Base-by-base conservation (phyloP, 2,797 vertebrate genomes). In the Jordanella pulchra region DNA sequence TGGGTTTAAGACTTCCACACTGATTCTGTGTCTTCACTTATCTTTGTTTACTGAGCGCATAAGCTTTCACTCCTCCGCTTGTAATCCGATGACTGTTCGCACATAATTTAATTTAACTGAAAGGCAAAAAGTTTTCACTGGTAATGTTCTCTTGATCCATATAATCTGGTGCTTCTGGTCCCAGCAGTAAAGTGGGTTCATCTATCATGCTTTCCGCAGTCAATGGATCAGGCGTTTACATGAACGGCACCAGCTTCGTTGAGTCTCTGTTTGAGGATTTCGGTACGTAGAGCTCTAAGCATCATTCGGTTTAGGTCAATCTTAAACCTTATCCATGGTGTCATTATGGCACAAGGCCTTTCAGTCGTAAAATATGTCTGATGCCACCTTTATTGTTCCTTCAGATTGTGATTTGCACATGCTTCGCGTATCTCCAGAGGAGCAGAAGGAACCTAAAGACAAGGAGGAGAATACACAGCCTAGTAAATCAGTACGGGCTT, bases 181-280 rank as follows among this genome's bases (percentile, higher is more conserved):
- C 7, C 4, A 50, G 35, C 9, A 44, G 23, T 44, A 48, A 70
- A 70, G 55, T 47, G 17, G n/a, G 64, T 66, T 78, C 67, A 70
- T 56, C 53, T 51, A 74, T 75, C 71, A 51, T 86, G 4, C 69
- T 25, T 14, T 71, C 87, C 83, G 28, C 92, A 99, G 97, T 94
- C 72, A 96, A 96, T 79, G 95, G 96, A 10, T 85, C 94, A 68
- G 96, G 96, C 32, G 95, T 96, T 85, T 99, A 99, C 0, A 94
- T 98, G 95, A 99, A 99, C 4, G 97, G 98, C 83, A 98, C 98
- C 65, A 99, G 98, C 91, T 99, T 99, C 4, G 97, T 99, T 72
- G 98, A 98, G 89, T 99, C 98, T 28, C 94, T 99, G 71, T 99
- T 99, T 81, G 97, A 99, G 78, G 96, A 96, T 83, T 99, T 99